Evolutionary conservation across 92 coral and sea anemone genomes (phyloP).

Genomic region (Epizoanthus scotinus): DNA sequence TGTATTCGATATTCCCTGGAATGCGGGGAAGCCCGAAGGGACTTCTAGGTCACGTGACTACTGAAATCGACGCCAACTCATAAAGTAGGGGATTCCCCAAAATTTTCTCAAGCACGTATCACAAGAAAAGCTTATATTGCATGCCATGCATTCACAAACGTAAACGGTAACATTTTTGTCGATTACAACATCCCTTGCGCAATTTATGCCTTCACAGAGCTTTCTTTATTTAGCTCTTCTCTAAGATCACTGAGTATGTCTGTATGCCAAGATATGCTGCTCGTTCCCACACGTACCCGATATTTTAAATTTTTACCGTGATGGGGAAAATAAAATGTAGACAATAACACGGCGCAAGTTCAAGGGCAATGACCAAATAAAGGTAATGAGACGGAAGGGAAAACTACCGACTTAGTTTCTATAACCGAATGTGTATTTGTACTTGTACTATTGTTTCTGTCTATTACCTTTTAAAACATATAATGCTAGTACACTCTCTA

Average conservation of each 20-base stretch:
- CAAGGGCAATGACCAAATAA: background rate
- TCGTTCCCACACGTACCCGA: no score
- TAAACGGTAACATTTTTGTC: background rate
- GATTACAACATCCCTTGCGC: slow-evolving; percentile 42
- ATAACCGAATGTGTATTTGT: no score
- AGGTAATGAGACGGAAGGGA: slow-evolving; percentile 2
- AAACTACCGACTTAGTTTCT: slow-evolving; percentile 3
- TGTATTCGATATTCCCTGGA: slow-evolving; percentile 11
- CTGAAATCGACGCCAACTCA: slow-evolving; percentile 18
- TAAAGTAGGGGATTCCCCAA: slow-evolving; percentile 93
- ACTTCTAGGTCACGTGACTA: slow-evolving; percentile 44
- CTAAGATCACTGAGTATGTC: background rate
- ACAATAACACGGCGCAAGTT: background rate
- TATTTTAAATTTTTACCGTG: background rate
- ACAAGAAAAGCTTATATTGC: slow-evolving; percentile 20
- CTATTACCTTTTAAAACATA: no score
- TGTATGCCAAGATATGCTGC: background rate
- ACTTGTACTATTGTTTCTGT: no score
- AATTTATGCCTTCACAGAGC: slow-evolving; percentile 2
- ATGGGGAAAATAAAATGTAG: slow-evolving; percentile 1
- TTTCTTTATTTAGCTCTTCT: background rate
- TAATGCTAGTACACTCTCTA: no score
- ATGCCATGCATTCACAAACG: slow-evolving; percentile 22
- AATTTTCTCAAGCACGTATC: background rate
- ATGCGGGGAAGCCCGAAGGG: slow-evolving; percentile 44